Percentiles rank a stretch among this genome's conserved stretches.
Evolutionary conservation across 2,113 vertebrate genomes (phyloP).

Genomic region (Cinclus cinclus): DNA sequence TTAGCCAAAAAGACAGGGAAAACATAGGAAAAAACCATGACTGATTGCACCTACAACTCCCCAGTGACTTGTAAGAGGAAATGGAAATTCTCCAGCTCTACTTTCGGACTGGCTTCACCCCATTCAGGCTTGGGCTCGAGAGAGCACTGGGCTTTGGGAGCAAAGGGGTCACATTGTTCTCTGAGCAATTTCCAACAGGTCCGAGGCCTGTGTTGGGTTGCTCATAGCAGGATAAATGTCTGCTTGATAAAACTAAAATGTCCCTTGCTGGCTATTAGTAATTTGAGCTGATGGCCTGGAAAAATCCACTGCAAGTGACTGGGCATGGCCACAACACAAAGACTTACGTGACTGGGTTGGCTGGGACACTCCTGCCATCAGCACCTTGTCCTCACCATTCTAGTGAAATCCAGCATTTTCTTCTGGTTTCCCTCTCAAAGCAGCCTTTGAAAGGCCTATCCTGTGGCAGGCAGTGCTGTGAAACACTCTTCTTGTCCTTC

Average conservation of each 20-base stretch:
- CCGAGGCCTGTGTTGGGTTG: not conserved
- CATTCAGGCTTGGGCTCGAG: accelerated
- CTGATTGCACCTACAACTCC: not conserved
- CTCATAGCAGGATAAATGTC: not conserved
- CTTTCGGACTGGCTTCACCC: not conserved
- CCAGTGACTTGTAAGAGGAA: not conserved
- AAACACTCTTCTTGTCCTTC: not conserved
- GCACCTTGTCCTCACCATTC: not conserved
- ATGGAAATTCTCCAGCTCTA: not conserved
- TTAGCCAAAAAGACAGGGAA: not conserved
- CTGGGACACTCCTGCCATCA: not conserved
- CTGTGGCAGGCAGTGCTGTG: not conserved
- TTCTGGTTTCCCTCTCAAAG: not conserved
- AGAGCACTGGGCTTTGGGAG: not conserved
- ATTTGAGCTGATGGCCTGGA: not conserved
- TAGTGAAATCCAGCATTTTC: not conserved
- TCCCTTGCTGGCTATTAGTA: not conserved
- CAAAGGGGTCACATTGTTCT: conserved; percentile 1
- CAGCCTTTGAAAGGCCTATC: not conserved
- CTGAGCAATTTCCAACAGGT: not conserved
- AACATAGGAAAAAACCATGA: not conserved
- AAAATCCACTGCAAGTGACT: not conserved
- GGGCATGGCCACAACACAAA: not conserved
- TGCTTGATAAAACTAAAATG: not conserved
- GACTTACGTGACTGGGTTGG: not conserved